These are phyloP conservation scores for Graptemys geographica DNA, from an alignment of 2,797 vertebrate genomes.

Conservation along the genomic window DNA sequence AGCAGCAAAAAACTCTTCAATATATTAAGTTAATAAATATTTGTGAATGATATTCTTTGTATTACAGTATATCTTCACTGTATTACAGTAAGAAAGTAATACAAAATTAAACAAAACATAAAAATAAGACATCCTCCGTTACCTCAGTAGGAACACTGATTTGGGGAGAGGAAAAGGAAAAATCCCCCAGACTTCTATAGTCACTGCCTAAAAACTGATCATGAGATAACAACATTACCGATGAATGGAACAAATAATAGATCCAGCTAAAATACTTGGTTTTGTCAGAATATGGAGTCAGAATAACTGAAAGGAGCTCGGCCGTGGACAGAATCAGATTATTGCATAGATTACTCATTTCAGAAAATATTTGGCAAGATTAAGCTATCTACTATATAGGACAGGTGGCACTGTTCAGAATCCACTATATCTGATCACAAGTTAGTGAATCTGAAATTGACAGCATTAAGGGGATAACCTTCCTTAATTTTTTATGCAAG, in stretches of 20 bases:
- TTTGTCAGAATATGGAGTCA: background rate
- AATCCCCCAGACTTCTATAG: background rate
- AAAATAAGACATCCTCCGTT: background rate
- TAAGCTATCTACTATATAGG: background rate
- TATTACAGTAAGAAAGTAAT: background rate
- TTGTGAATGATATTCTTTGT: background rate
- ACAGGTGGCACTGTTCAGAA: background rate
- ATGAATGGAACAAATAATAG: accelerated
- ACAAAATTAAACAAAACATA: background rate
- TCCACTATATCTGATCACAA: background rate
- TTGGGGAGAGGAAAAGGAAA: background rate
- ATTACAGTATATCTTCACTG: accelerated
- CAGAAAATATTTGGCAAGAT: background rate
- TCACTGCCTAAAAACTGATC: background rate
- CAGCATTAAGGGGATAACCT: accelerated
- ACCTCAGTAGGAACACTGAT: background rate
- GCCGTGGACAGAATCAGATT: background rate
- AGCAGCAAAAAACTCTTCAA: background rate
- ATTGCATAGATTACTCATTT: background rate
- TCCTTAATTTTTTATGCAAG: background rate
- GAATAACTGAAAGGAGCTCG: background rate
- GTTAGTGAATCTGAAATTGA: background rate
- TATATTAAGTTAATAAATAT: background rate
- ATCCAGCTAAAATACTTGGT: background rate
- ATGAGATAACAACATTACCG: background rate